phyloP scores from a whole-genome alignment of 2,113 vertebrate genomes.

The Mustela lutreola region DNA sequence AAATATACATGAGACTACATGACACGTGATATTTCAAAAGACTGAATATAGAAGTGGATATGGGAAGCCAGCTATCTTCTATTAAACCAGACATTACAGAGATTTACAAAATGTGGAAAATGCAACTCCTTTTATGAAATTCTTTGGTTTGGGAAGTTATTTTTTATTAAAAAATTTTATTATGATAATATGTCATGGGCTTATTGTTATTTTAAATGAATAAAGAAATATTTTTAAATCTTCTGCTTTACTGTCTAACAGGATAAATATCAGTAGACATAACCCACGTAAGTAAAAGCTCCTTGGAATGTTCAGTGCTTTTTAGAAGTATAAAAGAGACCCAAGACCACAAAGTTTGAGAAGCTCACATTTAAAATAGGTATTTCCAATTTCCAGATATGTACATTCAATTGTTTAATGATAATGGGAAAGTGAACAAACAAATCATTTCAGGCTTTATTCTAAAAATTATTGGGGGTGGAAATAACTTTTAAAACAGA shows the following conservation, averaged over 20 bases:
- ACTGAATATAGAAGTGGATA: not conserved
- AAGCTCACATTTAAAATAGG: not conserved
- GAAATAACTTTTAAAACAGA: constrained; percentile 39
- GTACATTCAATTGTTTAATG: not conserved
- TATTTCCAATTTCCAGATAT: not conserved
- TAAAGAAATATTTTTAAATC: not conserved
- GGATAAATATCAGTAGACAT: not conserved
- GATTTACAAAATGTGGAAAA: constrained; percentile 47
- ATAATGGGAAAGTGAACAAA: not conserved
- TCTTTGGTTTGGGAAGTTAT: not conserved
- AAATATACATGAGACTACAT: not conserved
- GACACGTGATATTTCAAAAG: not conserved
- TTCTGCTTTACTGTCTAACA: constrained; percentile 8
- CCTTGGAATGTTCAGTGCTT: not conserved
- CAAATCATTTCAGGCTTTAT: constrained; percentile 39
- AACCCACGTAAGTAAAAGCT: not conserved
- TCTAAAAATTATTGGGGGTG: not conserved
- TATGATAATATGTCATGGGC: not conserved
- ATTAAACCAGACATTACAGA: not conserved
- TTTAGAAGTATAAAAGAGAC: not conserved
- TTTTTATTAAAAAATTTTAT: constrained; percentile 33
- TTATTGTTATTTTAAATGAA: constrained; percentile 9
- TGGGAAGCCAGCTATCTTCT: not conserved
- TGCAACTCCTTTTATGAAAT: not conserved
- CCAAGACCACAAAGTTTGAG: not conserved